These are phyloP conservation scores for Echinarachnius parma DNA, from an alignment of 53 echinoderm and acorn worm species.

Conservation along the genomic window DNA sequence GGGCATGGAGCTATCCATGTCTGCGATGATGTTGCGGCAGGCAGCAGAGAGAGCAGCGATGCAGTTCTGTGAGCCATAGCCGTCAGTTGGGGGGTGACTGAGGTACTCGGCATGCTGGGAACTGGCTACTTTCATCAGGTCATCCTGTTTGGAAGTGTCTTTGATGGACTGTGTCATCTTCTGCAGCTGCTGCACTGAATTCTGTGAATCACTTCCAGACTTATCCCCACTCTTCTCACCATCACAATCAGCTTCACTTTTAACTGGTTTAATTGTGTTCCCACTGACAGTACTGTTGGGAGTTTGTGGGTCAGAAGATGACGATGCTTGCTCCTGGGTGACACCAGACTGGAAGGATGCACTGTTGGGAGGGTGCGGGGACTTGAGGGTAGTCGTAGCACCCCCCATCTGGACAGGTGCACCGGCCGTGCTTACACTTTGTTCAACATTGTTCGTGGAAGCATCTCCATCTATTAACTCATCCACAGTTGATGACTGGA, in stretches of 20 bases:
- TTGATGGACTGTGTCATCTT: constrained; percentile 73
- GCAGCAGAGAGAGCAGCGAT: constrained; percentile 97
- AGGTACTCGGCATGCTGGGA: constrained; percentile 80
- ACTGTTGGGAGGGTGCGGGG: background rate
- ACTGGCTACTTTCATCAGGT: constrained; percentile 64
- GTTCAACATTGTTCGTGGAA: background rate
- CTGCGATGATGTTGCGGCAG: constrained; percentile 98
- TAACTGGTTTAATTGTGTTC: constrained; percentile 22
- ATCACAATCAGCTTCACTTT: constrained; percentile 36
- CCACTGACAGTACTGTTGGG: constrained; percentile 36
- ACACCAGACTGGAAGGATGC: constrained; percentile 10
- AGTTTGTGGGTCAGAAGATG: constrained; percentile 48
- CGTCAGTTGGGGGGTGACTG: constrained; percentile 58
- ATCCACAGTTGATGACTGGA: constrained; percentile 10
- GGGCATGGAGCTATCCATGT: constrained; percentile 82
- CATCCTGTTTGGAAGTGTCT: constrained; percentile 67
- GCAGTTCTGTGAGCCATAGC: constrained; percentile 85
- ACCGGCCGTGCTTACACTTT: background rate
- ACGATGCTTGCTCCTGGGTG: background rate
- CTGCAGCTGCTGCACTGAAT: constrained; percentile 68
- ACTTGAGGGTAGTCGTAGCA: constrained; percentile 5
- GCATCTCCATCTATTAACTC: constrained; percentile 24
- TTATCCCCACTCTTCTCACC: background rate
- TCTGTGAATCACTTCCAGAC: constrained; percentile 25
- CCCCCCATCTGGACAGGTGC: background rate